Conservation (phyloP, 1,140 invertebrate species). For the Cheumatopsyche charites region DNA sequence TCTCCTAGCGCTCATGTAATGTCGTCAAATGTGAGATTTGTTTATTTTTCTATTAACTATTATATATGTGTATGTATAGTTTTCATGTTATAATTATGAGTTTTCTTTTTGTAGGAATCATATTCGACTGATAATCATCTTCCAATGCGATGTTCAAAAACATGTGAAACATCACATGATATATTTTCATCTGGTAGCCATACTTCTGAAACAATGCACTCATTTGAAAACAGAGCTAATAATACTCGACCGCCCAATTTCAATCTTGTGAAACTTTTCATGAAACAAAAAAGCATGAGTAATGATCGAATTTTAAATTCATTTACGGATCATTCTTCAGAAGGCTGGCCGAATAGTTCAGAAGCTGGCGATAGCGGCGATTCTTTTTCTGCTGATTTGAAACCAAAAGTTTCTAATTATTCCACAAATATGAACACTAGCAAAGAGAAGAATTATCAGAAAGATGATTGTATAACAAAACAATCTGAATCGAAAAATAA, state of each 20-base stretch:
- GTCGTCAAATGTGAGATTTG: constrained; percentile 25
- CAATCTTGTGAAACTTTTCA: constrained; percentile 86
- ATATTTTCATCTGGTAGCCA: constrained; percentile 56
- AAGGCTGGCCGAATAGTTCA: constrained; percentile 65
- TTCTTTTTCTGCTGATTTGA: constrained; percentile 45
- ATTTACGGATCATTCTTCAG: constrained; percentile 68
- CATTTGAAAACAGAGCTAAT: constrained; percentile 55
- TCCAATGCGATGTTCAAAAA: constrained; percentile 64
- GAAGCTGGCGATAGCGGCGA: constrained; percentile 56
- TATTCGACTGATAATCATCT: constrained; percentile 61
- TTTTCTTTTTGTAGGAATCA: constrained; percentile 59
- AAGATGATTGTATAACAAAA: constrained; percentile 39
- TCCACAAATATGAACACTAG: constrained; percentile 40
- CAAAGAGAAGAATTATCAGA: constrained; percentile 45
- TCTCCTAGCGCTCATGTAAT: constrained; percentile 15
- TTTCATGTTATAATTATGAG: constrained; percentile 22
- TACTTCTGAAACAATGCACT: constrained; percentile 67
- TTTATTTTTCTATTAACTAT: neutral
- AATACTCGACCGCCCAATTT: constrained; percentile 64
- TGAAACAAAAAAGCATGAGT: constrained; percentile 85
- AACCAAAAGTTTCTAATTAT: constrained; percentile 28
- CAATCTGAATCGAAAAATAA: constrained; percentile 41
- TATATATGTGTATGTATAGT: constrained; percentile 4
- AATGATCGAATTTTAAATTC: constrained; percentile 70
- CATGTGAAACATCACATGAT: constrained; percentile 66